phyloP scores from a whole-genome alignment of 1,140 invertebrate species.

The Zaprionus tsacasi region DNA sequence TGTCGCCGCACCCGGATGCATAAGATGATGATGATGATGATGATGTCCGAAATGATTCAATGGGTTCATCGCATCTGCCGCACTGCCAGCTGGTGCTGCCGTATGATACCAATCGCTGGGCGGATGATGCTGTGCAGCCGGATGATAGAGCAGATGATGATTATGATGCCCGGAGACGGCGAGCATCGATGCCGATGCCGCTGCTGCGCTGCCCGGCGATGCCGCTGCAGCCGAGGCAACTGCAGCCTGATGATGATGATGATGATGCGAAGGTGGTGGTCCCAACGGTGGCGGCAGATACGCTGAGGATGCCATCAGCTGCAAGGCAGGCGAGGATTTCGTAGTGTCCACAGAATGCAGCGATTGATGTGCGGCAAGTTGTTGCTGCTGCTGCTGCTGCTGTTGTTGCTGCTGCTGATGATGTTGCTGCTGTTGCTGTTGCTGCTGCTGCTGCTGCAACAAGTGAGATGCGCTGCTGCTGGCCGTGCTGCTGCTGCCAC shows the following conservation, averaged over 20 bases:
- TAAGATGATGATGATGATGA: constrained; percentile 84
- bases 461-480: constrained; percentile 72
- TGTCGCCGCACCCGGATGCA: constrained; percentile 85
- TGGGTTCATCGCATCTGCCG: constrained; percentile 86
- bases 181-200: constrained; percentile 71
- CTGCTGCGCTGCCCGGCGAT: constrained; percentile 55
- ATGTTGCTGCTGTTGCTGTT: constrained; percentile 57
- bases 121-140: constrained; percentile 81
- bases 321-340: constrained; percentile 71
- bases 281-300: constrained; percentile 79
- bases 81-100: constrained; percentile 86
- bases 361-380: constrained; percentile 38
- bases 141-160: constrained; percentile 83
- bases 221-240: constrained; percentile 46
- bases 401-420: constrained; percentile 68
- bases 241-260: constrained; percentile 69
- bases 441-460: constrained; percentile 68
- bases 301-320: constrained; percentile 75
- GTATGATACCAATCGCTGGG: constrained; percentile 81
- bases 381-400: constrained; percentile 60
- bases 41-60: constrained; percentile 86
- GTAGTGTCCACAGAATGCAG: constrained; percentile 49
- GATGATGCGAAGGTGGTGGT: constrained; percentile 77
- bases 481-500: constrained; percentile 81
- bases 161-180: constrained; percentile 74